Conservation (phyloP, 2,888 invertebrate species). For the Nasonovia ribisnigri region DNA sequence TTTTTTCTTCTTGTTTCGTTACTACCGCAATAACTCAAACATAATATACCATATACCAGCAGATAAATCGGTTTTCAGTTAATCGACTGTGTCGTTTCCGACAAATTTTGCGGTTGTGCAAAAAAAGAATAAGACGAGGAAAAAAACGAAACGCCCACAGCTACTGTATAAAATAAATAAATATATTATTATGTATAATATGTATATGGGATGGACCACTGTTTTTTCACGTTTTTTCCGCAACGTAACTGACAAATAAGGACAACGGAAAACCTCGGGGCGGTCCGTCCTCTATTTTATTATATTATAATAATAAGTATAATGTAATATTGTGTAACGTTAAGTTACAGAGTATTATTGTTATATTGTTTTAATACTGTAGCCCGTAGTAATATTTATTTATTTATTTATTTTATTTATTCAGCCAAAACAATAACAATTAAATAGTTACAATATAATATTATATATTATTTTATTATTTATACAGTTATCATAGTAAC, state of each 20-base stretch:
- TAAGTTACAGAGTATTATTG: background rate
- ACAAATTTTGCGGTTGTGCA: background rate
- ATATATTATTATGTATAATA: background rate
- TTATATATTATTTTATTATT: too few relatives aligned
- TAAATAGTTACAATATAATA: too few relatives aligned
- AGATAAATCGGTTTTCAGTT: conserved; percentile 42
- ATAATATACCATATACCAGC: background rate
- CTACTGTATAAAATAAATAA: background rate
- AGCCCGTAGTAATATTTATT: background rate
- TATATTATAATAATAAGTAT: background rate
- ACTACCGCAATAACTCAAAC: conserved; percentile 39
- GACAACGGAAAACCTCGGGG: background rate
- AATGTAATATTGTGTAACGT: background rate
- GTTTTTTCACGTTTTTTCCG: background rate
- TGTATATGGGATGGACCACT: background rate
- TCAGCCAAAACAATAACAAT: too few relatives aligned
- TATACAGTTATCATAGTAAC: too few relatives aligned
- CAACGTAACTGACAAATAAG: background rate
- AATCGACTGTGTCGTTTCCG: conserved; percentile 19
- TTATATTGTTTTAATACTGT: background rate
- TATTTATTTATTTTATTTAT: too few relatives aligned
- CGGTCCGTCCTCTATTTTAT: background rate
- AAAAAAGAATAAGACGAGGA: background rate
- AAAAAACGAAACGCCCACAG: conserved; percentile 2
- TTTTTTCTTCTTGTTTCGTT: background rate